These are phyloP conservation scores for Hybos culiciformis DNA, from an alignment of 2,888 invertebrate species.

Conservation along the genomic window DNA sequence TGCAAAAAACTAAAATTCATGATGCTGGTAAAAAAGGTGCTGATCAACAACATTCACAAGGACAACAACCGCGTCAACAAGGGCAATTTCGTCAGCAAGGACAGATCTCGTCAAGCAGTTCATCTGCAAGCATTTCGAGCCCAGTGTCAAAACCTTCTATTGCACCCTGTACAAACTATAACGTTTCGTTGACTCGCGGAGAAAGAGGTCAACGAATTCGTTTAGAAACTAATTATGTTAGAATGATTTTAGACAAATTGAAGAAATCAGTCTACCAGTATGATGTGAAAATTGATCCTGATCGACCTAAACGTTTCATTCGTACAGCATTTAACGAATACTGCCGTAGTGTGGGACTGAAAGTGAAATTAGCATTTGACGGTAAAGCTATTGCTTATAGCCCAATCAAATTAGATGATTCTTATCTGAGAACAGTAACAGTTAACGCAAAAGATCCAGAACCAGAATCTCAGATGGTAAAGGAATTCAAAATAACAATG, in stretches of 20 bases:
- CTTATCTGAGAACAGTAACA: neutral
- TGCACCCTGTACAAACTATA: slow-evolving; percentile 3
- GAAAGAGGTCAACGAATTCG: slow-evolving; percentile 33
- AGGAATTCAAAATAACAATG: slow-evolving; percentile 20
- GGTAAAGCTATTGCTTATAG: slow-evolving; percentile 54
- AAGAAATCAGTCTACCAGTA: slow-evolving; percentile 53
- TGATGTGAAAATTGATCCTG: slow-evolving; percentile 60
- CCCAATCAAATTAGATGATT: slow-evolving; percentile 8
- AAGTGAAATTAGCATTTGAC: slow-evolving; percentile 54
- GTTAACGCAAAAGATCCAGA: neutral
- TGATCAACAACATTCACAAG: neutral
- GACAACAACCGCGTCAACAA: neutral
- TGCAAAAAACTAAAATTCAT: neutral
- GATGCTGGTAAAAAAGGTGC: neutral
- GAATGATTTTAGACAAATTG: slow-evolving; percentile 39
- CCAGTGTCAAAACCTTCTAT: slow-evolving; percentile 1
- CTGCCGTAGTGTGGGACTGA: slow-evolving; percentile 19
- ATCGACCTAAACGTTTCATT: slow-evolving; percentile 50
- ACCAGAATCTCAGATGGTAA: neutral
- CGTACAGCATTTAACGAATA: slow-evolving; percentile 37
- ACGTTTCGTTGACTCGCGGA: slow-evolving; percentile 17
- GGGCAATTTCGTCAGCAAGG: neutral
- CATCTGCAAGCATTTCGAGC: slow-evolving; percentile 3
- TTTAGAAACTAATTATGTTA: slow-evolving; percentile 52
- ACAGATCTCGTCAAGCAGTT: neutral